Base-by-base conservation (phyloP, 2,888 invertebrate species). In the Leistus spinibarbis region DNA sequence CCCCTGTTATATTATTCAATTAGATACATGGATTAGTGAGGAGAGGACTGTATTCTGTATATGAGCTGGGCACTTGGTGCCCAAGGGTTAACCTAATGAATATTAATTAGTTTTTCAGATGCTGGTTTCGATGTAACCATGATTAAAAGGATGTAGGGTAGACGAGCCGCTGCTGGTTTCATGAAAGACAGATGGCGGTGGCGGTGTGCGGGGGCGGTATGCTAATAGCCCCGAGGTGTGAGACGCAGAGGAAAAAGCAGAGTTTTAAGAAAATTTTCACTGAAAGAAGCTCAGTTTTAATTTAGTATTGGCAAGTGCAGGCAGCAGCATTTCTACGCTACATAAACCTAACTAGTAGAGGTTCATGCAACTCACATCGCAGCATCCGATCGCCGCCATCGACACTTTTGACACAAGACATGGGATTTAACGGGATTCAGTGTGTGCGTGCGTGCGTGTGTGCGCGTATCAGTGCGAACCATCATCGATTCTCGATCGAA, bases 221-320 rank as follows among this genome's bases (percentile, higher is more conserved):
- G 81, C 80, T 80, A 81, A 81, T 81, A 80, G 80, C 77, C 69
- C 78, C 78, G 78, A 79, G 78, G 81, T 78, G 79, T 77, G 76
- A 77, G 77, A 69, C 69, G 77, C 65, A 69, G 78, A 78, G 79
- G 80, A 80, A 81, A 82, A 80, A 82, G 81, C 79, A 67, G 80
- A 81, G 81, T 81, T 77, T 77, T 81, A 82, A 82, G 83, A 83
- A 82, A 82, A 83, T 82, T 81, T 83, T 82, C 81, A 81, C 81
- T 77, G 79, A 78, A 80, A 80, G 81, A 80, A 82, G 81, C 80
- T 82, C 84, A 85, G 84, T 85, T 84, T 84, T 84, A 85, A 84
- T 84, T 84, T 82, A 78, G 82, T 82, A 77, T 79, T 81, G 81
- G 80, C 79, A 79, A 67, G 76, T 72, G 76, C 60, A 72, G 68